Conservation (phyloP, 2,888 invertebrate genomes). For the Norana najaformis region DNA sequence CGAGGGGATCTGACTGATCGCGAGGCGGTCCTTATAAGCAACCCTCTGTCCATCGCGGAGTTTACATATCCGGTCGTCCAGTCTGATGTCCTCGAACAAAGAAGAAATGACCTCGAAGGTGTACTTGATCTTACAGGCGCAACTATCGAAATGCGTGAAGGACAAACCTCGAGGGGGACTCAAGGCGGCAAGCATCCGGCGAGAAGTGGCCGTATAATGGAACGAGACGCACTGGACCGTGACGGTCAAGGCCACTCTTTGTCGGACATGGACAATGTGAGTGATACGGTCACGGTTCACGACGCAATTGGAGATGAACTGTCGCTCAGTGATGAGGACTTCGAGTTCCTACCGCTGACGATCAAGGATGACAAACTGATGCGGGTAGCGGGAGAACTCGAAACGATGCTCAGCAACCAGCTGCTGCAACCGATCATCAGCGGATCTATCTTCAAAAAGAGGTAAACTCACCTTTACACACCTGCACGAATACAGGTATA, state of each 20-base stretch:
- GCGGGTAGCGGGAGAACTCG: slow-evolving; percentile 56
- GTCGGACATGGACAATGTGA: slow-evolving; percentile 25
- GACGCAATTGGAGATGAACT: slow-evolving; percentile 44
- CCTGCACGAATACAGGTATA: neutral
- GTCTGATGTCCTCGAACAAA: neutral
- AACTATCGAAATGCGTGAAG: neutral
- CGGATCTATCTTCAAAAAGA: slow-evolving; percentile 34
- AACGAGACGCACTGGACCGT: neutral
- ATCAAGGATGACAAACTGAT: slow-evolving; percentile 54
- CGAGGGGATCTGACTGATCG: neutral
- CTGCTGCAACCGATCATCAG: slow-evolving; percentile 50
- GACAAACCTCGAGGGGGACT: neutral
- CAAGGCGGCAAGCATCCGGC: neutral
- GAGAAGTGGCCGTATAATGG: neutral
- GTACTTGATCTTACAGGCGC: neutral
- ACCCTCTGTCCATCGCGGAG: slow-evolving; percentile 17
- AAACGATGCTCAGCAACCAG: slow-evolving; percentile 54
- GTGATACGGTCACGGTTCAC: slow-evolving; percentile 44
- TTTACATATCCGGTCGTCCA: neutral
- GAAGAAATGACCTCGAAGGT: neutral
- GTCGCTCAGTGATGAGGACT: slow-evolving; percentile 45
- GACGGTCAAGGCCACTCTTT: neutral
- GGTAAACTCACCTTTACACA: neutral
- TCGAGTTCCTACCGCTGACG: slow-evolving; percentile 42
- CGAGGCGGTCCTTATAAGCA: slow-evolving; percentile 16